Base-by-base conservation (phyloP, 2,797 vertebrate genomes). In the Fringilla coelebs region DNA sequence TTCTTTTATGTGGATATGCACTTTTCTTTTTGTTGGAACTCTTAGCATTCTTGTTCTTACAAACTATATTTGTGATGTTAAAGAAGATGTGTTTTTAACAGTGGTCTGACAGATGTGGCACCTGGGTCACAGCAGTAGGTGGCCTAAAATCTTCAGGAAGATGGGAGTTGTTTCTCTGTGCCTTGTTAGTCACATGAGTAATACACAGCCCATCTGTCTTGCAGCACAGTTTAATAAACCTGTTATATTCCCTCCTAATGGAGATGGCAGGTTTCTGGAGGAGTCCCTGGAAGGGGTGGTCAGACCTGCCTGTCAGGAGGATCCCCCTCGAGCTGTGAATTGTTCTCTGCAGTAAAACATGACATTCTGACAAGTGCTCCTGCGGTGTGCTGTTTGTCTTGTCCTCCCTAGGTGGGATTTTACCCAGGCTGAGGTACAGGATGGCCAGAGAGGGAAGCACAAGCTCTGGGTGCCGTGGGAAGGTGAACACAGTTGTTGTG, bases 311-410 rank as follows among this genome's bases (percentile, higher is more conserved):
- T 43, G 67, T 62, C 58, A 48, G 61, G 68, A 71, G 28, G 3
- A 22, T 65, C 18, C n/a, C 71, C 88, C 36, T 76, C 0, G 2
- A 83, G 83, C 34, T 29, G 67, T 26, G 78, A 49, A 20, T 84
- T 72, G 61, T 65, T 92, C 71, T 31, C 60, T 0, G 0, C 45
- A 58, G 31, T 66, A 45, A 87, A 61, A 65, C 54, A n/a, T 13
- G 36, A 16, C 54, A 48, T 48, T 28, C 54, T 86, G 77, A 16
- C 18, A 14, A 14, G 54, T 3, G 40, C 4, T 12, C 40, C 49
- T 43, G 73, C 0, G 0, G 10, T 38, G 63, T 72, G 46, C 70
- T 80, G 54, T 5, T 11, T 55, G 3, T 1, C 0, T 6, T 38
- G 68, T 41, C 51, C 71, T 93, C 21, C 63, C 32, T 1, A 55